phyloP scores from a whole-genome alignment of 2,888 invertebrate genomes.

The Acanthopleura granulata region DNA sequence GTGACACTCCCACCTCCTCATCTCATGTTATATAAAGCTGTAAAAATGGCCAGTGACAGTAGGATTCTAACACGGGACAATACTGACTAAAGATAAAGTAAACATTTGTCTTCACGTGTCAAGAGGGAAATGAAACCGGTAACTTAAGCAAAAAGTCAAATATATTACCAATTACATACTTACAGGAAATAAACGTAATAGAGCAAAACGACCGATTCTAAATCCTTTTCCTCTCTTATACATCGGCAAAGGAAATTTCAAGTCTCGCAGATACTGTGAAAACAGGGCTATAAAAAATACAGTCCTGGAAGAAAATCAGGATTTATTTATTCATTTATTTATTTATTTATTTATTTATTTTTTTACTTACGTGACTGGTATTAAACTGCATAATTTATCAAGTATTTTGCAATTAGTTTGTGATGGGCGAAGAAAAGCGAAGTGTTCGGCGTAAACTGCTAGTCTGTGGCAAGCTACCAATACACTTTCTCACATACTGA shows the following conservation, averaged over 20 bases:
- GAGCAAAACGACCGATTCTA: conserved; percentile 30
- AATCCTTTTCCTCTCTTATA: conserved; percentile 52
- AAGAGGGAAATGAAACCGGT: neutral
- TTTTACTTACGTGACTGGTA: too few species aligned
- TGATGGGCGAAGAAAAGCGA: too few species aligned
- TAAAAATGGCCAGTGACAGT: neutral
- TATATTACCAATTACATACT: conserved; percentile 29
- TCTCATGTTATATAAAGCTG: neutral
- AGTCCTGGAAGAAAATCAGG: conserved; percentile 73
- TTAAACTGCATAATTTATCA: too few species aligned
- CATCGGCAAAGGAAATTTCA: conserved; percentile 39
- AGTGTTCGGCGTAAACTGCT: too few species aligned
- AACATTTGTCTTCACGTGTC: neutral
- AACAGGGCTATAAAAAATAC: conserved; percentile 82
- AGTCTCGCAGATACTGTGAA: conserved; percentile 79
- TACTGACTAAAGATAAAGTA: neutral
- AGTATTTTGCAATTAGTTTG: too few species aligned
- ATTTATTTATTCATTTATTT: neutral
- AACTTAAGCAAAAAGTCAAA: too few species aligned
- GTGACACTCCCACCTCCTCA: neutral
- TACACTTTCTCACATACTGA: too few species aligned
- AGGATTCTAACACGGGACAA: neutral
- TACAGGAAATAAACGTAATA: conserved; percentile 62
- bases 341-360: neutral
- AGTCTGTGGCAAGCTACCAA: too few species aligned